These are phyloP conservation scores for Halcyon chelicuti DNA, from an alignment of 2,797 vertebrate genomes.

Conservation along the genomic window DNA sequence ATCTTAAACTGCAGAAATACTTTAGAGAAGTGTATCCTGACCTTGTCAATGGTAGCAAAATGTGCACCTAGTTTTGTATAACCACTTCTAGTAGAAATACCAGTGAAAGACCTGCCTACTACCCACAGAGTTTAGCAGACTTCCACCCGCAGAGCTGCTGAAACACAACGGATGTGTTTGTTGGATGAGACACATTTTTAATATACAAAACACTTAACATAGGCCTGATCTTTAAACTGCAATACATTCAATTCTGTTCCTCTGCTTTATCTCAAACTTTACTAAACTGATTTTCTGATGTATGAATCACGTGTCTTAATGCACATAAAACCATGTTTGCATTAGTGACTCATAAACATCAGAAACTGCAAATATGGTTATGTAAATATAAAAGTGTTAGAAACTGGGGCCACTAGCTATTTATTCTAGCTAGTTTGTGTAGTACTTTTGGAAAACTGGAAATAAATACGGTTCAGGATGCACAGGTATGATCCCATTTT, in stretches of 20 bases:
- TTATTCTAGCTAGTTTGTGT: background rate
- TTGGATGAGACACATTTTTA: background rate
- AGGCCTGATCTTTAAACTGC: background rate
- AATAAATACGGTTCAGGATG: background rate
- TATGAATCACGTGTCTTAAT: background rate
- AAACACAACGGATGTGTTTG: background rate
- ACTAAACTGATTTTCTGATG: background rate
- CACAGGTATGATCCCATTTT: background rate
- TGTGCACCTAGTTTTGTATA: background rate
- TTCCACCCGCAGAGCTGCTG: background rate
- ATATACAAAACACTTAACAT: background rate
- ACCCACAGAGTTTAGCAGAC: background rate
- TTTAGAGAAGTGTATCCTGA: background rate
- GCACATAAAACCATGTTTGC: background rate
- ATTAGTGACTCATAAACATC: background rate
- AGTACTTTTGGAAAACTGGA: background rate
- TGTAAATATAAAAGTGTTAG: background rate
- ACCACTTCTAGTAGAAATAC: background rate
- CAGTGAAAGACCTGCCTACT: background rate
- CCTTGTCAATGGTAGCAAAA: background rate
- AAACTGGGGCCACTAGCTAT: background rate
- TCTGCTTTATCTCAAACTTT: background rate
- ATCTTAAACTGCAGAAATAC: background rate
- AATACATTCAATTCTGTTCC: background rate
- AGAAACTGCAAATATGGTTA: background rate